These are phyloP conservation scores for Echeneis naucrates DNA, from an alignment of 2,797 vertebrate genomes.

Conservation along the genomic window DNA sequence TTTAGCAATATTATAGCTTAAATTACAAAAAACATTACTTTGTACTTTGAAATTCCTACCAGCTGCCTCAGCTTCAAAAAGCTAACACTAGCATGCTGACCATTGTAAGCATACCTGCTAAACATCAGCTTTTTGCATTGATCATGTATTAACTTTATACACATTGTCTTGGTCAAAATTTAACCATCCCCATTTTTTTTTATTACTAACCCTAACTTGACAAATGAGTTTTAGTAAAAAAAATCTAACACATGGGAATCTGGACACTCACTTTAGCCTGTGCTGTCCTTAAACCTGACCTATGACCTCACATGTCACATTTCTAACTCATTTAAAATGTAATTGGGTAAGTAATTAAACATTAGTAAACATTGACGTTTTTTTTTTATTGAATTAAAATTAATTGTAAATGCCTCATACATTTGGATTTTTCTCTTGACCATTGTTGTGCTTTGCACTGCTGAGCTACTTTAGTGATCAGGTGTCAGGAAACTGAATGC, in stretches of 20 bases:
- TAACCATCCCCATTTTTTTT: neutral
- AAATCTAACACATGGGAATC: too few relatives aligned
- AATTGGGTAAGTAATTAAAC: neutral
- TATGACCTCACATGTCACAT: neutral
- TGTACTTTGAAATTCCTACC: too few relatives aligned
- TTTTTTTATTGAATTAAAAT: too few relatives aligned
- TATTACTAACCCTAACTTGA: too few relatives aligned
- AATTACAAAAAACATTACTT: too few relatives aligned
- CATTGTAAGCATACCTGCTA: neutral
- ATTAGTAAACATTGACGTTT: neutral
- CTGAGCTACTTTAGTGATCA: slow-evolving; percentile 21
- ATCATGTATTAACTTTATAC: neutral
- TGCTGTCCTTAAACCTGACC: too few relatives aligned
- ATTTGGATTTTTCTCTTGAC: too few relatives aligned
- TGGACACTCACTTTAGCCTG: too few relatives aligned
- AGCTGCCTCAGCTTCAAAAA: neutral
- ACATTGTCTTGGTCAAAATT: neutral
- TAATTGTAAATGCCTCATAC: too few relatives aligned
- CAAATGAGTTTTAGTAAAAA: too few relatives aligned
- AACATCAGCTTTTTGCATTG: too few relatives aligned
- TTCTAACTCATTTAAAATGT: neutral
- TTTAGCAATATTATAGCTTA: neutral
- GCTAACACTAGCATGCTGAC: neutral
- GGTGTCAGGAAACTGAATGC: slow-evolving; percentile 88
- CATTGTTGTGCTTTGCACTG: neutral